A percentile compares a stretch with the other conserved stretches of the same genome.
Conservation (phyloP, 1,140 invertebrate genomes). For the Drosophila athabasca region DNA sequence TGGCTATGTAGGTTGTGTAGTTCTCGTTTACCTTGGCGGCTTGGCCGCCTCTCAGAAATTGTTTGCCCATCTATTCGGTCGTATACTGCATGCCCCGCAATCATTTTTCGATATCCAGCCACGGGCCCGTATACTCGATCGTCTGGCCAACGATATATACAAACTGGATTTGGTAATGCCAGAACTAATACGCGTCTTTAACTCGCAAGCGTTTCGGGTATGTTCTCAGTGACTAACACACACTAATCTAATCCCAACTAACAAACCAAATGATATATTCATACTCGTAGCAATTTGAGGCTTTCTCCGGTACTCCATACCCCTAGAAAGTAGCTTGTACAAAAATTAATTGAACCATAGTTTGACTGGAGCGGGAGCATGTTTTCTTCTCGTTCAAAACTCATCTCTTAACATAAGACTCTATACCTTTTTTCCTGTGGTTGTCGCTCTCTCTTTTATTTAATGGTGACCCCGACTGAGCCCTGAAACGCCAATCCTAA, state of each 20-base stretch:
- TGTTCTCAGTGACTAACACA: slow-evolving; percentile 65
- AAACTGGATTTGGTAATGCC: slow-evolving; percentile 86
- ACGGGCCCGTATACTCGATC: slow-evolving; percentile 89
- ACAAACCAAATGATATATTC: slow-evolving; percentile 10
- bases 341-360: slow-evolving; percentile 2
- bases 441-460: slow-evolving; percentile 15
- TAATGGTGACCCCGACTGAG: slow-evolving; percentile 2
- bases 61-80: slow-evolving; percentile 85
- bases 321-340: slow-evolving; percentile 17
- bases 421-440: slow-evolving; percentile 32
- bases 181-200: slow-evolving; percentile 82
- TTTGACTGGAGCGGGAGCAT: slow-evolving; percentile 47
- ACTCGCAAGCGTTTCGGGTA: slow-evolving; percentile 80
- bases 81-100: slow-evolving; percentile 87
- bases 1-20: slow-evolving; percentile 43
- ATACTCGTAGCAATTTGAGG: slow-evolving; percentile 52
- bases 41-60: slow-evolving; percentile 52
- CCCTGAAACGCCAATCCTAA: background rate
- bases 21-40: slow-evolving; percentile 52
- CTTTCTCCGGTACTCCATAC: background rate
- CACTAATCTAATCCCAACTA: slow-evolving; percentile 37
- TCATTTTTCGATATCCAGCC: slow-evolving; percentile 91
- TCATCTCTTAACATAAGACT: slow-evolving; percentile 20
- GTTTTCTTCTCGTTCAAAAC: slow-evolving; percentile 30
- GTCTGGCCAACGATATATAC: slow-evolving; percentile 90